Evolutionary conservation across 2,888 invertebrate species (phyloP), one percentile per base, ranked within the genome.

Genomic region (Epistrophe grossulariae): DNA sequence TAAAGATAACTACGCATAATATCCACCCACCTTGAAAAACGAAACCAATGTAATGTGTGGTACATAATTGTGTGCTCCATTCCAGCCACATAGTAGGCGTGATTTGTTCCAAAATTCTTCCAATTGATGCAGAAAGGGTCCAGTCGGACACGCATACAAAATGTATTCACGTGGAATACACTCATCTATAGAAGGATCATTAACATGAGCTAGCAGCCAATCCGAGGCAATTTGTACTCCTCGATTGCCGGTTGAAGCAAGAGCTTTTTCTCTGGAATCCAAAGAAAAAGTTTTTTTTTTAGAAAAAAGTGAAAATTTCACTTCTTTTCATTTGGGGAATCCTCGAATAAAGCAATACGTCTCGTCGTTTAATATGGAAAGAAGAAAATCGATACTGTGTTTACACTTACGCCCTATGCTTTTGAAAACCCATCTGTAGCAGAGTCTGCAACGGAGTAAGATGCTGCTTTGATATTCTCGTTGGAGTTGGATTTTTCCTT

Each of bases 41-140:
- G 97, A 96, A 76, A 97, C 97, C 74, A 98, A 94, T 9, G 98
- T 98, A 88, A 98, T 96, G 91, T 98, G 98, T 2, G 98, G 98
- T 81, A 97, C 96, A 92, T 96, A 97, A 92, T 97, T 97, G 90
- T 98, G 98, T 1, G 97, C 97, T 28, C 97, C 97, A 93, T 98
- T 98, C 97, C 98, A 97, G 8, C 97, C 97, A 90, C 95, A 95
- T 13, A 95, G 92, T 43, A 94, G 93, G 89, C 95, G 95, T 0
- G 97, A 97, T 90, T 96, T 96, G 1, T 95, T 94, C 97, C 97
- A 97, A 92, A 97, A 98, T 70, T 95, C 94, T 66, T 95, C 94
- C 57, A 93, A 89, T 90, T 96, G 96, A 74, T 95, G 95, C 0
- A 96, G 93, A 88, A 98, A 94, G 4, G 92, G 91, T 0, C 92